These are phyloP conservation scores for Lepidocyrtoides sp. DNA, from an alignment of 2,888 invertebrate genomes.

Conservation along the genomic window DNA sequence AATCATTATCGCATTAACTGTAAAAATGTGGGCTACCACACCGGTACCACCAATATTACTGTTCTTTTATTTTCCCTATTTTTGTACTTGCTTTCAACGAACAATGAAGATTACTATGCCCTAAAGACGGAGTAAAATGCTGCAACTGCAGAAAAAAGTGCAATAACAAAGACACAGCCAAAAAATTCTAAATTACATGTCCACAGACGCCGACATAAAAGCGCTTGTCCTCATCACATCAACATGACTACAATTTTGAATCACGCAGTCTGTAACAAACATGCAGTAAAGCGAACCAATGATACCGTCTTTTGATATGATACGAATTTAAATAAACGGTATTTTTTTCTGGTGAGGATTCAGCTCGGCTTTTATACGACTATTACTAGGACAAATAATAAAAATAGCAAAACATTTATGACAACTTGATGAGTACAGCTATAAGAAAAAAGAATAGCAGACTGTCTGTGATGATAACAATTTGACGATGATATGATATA, in stretches of 20 bases:
- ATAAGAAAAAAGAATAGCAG: too few relatives aligned
- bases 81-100: not conserved
- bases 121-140: not conserved
- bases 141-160: too few relatives aligned
- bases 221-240: not conserved
- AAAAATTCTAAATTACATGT: too few relatives aligned
- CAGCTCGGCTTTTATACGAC: not conserved
- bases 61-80: not conserved
- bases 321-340: not conserved
- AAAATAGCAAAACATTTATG: not conserved
- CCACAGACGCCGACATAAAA: too few relatives aligned
- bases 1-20: constrained; percentile 15
- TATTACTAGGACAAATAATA: not conserved
- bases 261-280: not conserved
- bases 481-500: too few relatives aligned
- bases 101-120: not conserved
- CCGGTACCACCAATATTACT: not conserved
- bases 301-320: too few relatives aligned
- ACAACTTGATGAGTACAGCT: not conserved
- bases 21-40: constrained; percentile 10
- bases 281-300: too few relatives aligned
- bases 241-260: not conserved
- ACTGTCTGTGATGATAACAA: not conserved
- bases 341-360: not conserved
- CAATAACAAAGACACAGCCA: not conserved